A percentile compares a stretch with the other conserved stretches of the same genome.
Conservation (phyloP, 2,797 vertebrate genomes). For the Microtus californicus region DNA sequence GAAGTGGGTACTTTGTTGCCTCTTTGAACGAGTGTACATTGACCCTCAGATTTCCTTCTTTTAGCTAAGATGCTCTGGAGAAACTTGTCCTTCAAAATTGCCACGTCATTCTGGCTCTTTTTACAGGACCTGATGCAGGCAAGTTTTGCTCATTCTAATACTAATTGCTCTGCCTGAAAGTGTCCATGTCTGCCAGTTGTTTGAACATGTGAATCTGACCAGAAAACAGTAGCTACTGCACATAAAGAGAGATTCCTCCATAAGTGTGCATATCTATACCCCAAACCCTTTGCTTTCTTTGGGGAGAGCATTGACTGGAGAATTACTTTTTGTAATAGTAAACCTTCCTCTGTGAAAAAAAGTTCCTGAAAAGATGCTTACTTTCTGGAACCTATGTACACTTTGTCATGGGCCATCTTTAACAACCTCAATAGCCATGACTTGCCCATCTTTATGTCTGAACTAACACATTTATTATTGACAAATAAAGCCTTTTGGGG, state of each 20-base stretch:
- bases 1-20: too few relatives aligned
- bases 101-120: not conserved
- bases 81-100: not conserved
- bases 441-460: not conserved
- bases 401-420: not conserved
- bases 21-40: not conserved
- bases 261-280: rapidly evolving
- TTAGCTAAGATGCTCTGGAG: not conserved
- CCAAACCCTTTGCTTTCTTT: not conserved
- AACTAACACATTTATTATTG: not conserved
- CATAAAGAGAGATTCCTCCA: not conserved
- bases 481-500: not conserved
- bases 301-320: not conserved
- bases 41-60: not conserved
- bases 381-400: not conserved
- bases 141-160: not conserved
- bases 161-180: not conserved
- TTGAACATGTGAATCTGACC: not conserved
- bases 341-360: not conserved
- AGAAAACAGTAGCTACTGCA: not conserved
- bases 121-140: not conserved
- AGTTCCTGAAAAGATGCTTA: not conserved
- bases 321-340: too few relatives aligned
- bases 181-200: not conserved
- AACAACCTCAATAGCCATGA: not conserved